Conservation (phyloP, 2,888 invertebrate species). For the Syritta pipiens region DNA sequence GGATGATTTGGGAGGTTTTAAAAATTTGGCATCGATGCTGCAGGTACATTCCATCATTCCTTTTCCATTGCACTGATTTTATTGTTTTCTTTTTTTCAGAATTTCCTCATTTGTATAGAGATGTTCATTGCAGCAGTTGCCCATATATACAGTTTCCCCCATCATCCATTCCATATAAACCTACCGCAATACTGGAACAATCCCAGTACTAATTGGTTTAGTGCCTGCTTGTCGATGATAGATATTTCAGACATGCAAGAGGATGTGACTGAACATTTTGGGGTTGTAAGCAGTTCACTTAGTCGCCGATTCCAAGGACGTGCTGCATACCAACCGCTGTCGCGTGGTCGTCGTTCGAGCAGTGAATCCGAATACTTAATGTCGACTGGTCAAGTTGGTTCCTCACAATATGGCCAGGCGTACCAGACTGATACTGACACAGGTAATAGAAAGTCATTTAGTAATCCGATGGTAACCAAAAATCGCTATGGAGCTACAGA, state of each 20-base stretch:
- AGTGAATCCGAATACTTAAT: conserved; percentile 79
- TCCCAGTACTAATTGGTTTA: conserved; percentile 82
- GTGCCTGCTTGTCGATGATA: conserved; percentile 95
- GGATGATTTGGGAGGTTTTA: conserved; percentile 83
- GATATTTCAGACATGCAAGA: conserved; percentile 97
- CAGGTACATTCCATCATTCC: conserved; percentile 81
- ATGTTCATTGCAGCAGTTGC: conserved; percentile 98
- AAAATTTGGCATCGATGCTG: conserved; percentile 89
- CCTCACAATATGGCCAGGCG: conserved; percentile 61
- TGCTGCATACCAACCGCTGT: conserved; percentile 85
- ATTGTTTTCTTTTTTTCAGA: no score
- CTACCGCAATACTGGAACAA: conserved; percentile 81
- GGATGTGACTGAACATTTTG: conserved; percentile 95
- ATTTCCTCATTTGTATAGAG: conserved; percentile 97
- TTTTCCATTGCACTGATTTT: no score
- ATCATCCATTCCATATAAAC: conserved; percentile 88
- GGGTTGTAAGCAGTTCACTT: conserved; percentile 90
- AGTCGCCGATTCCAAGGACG: conserved; percentile 89
- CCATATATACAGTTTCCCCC: conserved; percentile 97
- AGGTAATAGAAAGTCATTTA: conserved; percentile 72
- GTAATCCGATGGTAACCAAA: conserved; percentile 71
- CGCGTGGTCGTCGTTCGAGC: conserved; percentile 85
- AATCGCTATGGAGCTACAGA: conserved; percentile 76
- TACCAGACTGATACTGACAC: conserved; percentile 70
- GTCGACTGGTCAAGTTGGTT: conserved; percentile 70